phyloP scores from a whole-genome alignment of 2,888 invertebrate species.

The Leptopterna dolabrata region DNA sequence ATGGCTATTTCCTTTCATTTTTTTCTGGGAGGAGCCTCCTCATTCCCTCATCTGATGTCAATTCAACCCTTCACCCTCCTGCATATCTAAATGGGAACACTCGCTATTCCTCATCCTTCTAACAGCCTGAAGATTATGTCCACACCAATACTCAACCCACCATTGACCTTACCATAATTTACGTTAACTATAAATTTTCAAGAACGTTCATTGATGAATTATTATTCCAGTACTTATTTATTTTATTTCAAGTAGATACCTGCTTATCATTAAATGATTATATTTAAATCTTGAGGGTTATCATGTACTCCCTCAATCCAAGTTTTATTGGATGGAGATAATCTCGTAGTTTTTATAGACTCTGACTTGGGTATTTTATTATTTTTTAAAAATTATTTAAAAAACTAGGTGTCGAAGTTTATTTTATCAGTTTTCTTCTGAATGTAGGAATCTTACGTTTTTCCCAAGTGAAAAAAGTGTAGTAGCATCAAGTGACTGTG shows the following conservation, averaged over 20 bases:
- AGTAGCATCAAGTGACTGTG: neutral
- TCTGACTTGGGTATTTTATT: neutral
- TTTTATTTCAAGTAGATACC: neutral
- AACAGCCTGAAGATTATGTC: too few species aligned
- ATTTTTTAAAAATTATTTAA: neutral
- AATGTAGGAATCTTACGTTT: neutral
- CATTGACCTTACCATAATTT: too few species aligned
- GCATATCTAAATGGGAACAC: too few species aligned
- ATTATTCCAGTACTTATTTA: neutral
- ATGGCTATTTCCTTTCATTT: too few species aligned
- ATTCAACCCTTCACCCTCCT: too few species aligned
- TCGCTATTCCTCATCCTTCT: too few species aligned
- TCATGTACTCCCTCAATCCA: neutral
- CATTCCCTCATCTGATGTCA: too few species aligned
- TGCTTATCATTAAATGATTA: neutral
- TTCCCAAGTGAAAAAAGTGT: neutral
- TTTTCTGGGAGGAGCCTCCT: too few species aligned
- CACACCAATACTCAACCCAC: too few species aligned
- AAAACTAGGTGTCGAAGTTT: too few species aligned
- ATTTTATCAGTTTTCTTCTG: neutral
- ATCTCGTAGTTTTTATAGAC: constrained; percentile 6
- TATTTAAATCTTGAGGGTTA: neutral
- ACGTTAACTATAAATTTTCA: too few species aligned
- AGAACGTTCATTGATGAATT: neutral
- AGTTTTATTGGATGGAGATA: constrained; percentile 8